Percentiles rank a stretch among this genome's conserved stretches.
Evolutionary conservation across 2,113 vertebrate species (phyloP).

Genomic region (Strix uralensis): DNA sequence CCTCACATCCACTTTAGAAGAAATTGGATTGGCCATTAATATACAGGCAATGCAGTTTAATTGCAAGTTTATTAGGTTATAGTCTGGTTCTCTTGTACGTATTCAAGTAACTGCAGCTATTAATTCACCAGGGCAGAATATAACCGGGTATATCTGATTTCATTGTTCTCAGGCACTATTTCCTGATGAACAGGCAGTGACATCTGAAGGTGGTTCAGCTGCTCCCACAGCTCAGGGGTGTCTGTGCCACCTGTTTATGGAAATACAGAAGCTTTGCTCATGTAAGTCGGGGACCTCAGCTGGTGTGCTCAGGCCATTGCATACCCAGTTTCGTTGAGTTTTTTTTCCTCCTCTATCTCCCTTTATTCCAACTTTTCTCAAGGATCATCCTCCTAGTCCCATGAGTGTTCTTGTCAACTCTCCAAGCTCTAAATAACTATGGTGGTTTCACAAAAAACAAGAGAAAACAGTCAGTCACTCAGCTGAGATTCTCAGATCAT

Average conservation of each 20-base stretch:
- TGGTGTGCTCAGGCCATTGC: not conserved
- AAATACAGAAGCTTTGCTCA: not conserved
- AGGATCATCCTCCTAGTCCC: not conserved
- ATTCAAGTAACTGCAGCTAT: not conserved
- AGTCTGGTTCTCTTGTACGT: not conserved
- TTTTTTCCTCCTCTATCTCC: not conserved
- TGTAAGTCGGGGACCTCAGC: not conserved
- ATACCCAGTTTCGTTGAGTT: not conserved
- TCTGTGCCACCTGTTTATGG: not conserved
- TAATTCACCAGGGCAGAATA: not conserved
- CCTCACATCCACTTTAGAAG: not conserved
- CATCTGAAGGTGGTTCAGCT: not conserved
- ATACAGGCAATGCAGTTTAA: not conserved
- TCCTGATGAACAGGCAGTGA: not conserved
- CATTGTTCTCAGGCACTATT: not conserved
- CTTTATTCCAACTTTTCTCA: not conserved
- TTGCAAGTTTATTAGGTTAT: not conserved
- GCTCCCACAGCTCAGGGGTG: not conserved
- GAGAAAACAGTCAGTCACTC: not conserved
- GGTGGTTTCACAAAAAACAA: not conserved
- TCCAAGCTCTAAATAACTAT: not conserved
- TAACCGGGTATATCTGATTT: rapidly evolving
- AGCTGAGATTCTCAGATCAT: not conserved
- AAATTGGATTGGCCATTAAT: not conserved
- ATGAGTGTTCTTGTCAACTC: not conserved